Evolutionary conservation across 2,888 invertebrate species (phyloP), one percentile per base, ranked within the genome.

Genomic region (Zeuzera pyrina): DNA sequence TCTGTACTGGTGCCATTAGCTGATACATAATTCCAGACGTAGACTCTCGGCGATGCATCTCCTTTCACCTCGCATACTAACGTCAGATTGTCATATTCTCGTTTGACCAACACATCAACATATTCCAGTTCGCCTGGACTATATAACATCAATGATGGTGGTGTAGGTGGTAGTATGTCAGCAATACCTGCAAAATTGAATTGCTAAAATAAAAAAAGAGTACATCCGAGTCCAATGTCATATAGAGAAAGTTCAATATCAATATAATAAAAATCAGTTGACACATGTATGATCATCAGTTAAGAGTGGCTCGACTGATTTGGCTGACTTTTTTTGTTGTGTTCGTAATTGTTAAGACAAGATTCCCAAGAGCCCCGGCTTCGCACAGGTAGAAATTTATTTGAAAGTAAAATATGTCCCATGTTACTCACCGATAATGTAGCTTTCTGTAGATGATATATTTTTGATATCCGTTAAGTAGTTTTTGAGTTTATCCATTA

Each of bases 21-120:
- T 0, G 57, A 45, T 15, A 78, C 57, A 36, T 68, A 74, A 42
- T 78, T 79, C 81, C 78, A 81, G 19, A 77, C 68, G 14, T 62
- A 70, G n/a, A 52, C 41, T 15, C 58, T 36, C 0, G 49, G 51
- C 0, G 55, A 28, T 0, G 26, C 15, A 4, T 69, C 71, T 0
- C 73, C 71, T 1, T 60, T 42, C 22, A 76, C 47, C 45, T 77
- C 74, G 19, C 84, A 84, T 7, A 69, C 56, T 13, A 84, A 54
- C 0, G 77, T 76, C 24, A 84, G 45, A 35, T 72, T 70, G 22
- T 84, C 83, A 1, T 61, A 48, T 1, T 58, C 64, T 1, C 68
- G 40, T 11, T 64, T 59, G 11, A 83, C 71, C 1, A 83, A 43
- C 1, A 81, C 77, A n/a, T 79, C 81, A 0, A 70, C 61, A 47